phyloP scores from a whole-genome alignment of 2,888 invertebrate genomes.

The Heliconius aoede region DNA sequence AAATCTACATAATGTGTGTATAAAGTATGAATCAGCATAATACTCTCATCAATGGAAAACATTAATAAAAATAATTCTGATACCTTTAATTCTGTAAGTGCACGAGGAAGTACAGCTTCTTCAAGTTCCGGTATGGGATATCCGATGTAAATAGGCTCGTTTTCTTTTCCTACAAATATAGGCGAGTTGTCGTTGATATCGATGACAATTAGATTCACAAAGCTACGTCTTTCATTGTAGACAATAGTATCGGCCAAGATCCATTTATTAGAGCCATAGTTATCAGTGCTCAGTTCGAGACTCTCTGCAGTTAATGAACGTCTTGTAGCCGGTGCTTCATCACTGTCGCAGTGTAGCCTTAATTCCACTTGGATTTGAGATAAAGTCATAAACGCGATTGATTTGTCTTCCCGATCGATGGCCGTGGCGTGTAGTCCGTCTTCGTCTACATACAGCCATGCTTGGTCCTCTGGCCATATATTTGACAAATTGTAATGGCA shows the following conservation, averaged over 20 bases:
- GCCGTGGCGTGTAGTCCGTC: conserved; percentile 64
- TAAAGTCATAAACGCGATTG: conserved; percentile 75
- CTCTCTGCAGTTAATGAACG: conserved; percentile 56
- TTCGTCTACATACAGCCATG: conserved; percentile 73
- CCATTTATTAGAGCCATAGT: conserved; percentile 73
- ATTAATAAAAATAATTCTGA: neutral
- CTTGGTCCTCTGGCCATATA: conserved; percentile 70
- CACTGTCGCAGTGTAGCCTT: conserved; percentile 62
- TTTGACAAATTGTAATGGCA: conserved; percentile 68
- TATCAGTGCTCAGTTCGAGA: conserved; percentile 60
- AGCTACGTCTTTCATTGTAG: conserved; percentile 67
- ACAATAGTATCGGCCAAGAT: conserved; percentile 69
- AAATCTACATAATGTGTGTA: too few relatives aligned
- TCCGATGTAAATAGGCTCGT: conserved; percentile 71
- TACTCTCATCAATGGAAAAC: too few relatives aligned
- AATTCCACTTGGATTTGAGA: conserved; percentile 80
- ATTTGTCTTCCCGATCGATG: conserved; percentile 76
- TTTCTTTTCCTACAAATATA: conserved; percentile 68
- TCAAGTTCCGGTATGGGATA: conserved; percentile 74
- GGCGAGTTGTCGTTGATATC: conserved; percentile 83
- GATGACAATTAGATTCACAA: conserved; percentile 78
- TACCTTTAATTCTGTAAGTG: conserved; percentile 76
- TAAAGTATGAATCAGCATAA: too few relatives aligned
- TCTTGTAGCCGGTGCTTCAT: conserved; percentile 55
- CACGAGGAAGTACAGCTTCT: conserved; percentile 69